Evolutionary conservation across 92 coral and sea anemone species (phyloP), one percentile per base, ranked within the genome.

Genomic region (Anthopleura xanthogrammica): DNA sequence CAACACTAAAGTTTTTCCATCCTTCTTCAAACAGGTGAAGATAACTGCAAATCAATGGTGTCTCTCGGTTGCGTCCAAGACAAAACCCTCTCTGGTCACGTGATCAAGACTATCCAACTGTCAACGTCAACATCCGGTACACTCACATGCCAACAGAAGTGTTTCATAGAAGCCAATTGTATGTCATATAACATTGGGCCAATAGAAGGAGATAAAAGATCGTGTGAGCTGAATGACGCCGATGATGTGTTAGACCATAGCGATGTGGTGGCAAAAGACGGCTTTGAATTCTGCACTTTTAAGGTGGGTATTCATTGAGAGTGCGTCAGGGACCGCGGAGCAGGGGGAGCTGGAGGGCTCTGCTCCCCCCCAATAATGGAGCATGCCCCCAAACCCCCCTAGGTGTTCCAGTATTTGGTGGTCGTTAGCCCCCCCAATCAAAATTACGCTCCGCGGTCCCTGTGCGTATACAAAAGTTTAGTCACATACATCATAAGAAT

Each of bases 111-210:
- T 58, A 41, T 65, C 42, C 36, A 24, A 46, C 23, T 79, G 12
- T 11, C 48, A 22, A 58, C 65, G 12, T 11, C 48, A 22, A 58
- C 65, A 22, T 55, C 84, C 24, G 77, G 46, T 12, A 58, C 71
- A 72, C 2, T 0, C 48, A 16, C 50, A 22, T 81, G 84, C 40
- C 77, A 46, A 48, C 58, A 66, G 43, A 66, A 41, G 11, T 81
- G 84, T 43, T 81, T 41, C 17, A 29, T 60, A 20, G 84, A 81
- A 66, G 60, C 11, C 19, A 43, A 66, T 14, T 81, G 84, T 52
- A 76, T 70, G 84, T 81, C 84, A 60, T 81, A 81, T 78, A 81
- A 81, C 84, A 19, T 70, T 42, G 84, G 84, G 12, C 77, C 84
- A 68, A 40, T 81, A 81, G 84, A 70, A 22, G 84, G 84, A 39